Evolutionary conservation across 2,797 vertebrate species (phyloP).

Genomic region (Malurus splendens): DNA sequence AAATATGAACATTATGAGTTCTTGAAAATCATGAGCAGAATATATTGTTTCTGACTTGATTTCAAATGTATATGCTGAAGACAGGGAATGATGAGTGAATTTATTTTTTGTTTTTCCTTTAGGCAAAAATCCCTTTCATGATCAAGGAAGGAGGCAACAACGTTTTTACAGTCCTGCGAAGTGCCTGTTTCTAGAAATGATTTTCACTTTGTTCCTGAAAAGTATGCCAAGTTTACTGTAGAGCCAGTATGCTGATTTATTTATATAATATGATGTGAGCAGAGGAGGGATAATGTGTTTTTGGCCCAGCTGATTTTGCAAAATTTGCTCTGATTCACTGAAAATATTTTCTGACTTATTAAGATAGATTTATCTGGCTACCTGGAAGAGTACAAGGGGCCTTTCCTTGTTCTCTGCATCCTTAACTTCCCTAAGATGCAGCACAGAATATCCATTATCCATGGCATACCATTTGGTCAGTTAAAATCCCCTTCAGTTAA

Average conservation of each 20-base stretch:
- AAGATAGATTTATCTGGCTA: background rate
- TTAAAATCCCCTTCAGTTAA: background rate
- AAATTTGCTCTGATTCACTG: background rate
- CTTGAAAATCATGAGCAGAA: background rate
- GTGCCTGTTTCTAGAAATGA: conserved; percentile 4
- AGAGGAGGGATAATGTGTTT: background rate
- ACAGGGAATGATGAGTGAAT: background rate
- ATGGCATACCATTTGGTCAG: background rate
- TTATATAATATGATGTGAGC: background rate
- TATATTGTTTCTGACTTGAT: background rate
- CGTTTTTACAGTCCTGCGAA: background rate
- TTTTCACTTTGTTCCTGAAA: conserved; percentile 47
- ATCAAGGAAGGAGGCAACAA: background rate
- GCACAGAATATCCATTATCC: background rate
- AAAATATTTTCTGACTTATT: background rate
- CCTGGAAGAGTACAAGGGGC: background rate
- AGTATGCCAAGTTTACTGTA: conserved; percentile 23
- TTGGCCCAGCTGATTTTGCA: background rate
- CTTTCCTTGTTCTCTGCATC: background rate
- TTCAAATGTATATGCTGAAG: background rate
- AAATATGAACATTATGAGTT: background rate
- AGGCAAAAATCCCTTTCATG: conserved; percentile 11
- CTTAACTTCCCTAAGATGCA: background rate
- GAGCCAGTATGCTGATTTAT: background rate
- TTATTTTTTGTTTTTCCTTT: background rate